Conservation (phyloP, 2,888 invertebrate genomes). For the Macrophya annulata region DNA sequence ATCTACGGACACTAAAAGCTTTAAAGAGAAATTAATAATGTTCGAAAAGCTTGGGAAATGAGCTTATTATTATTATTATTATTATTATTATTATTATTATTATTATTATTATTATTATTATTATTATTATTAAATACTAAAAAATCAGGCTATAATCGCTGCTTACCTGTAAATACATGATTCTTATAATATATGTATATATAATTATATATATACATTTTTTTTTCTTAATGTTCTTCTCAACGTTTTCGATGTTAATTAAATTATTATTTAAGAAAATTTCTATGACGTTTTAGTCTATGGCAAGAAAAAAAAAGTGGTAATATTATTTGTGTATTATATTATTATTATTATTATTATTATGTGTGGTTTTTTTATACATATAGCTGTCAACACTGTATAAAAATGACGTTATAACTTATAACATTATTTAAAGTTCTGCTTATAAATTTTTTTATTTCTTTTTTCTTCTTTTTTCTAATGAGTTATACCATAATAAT, state of each 20-base stretch:
- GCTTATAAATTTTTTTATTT: constrained; percentile 37
- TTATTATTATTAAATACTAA: neutral
- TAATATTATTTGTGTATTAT: constrained; percentile 31
- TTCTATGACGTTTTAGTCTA: constrained; percentile 8
- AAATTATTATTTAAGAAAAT: constrained; percentile 27
- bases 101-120: neutral
- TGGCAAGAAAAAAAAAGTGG: neutral
- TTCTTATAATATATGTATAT: neutral
- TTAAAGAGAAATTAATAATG: constrained; percentile 78
- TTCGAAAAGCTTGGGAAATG: constrained; percentile 77
- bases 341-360: constrained; percentile 9
- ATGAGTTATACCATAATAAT: neutral
- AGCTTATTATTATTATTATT: constrained; percentile 55
- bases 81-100: neutral
- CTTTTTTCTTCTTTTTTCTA: constrained; percentile 32
- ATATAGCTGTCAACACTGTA: neutral
- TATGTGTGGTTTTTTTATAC: neutral
- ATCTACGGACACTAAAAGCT: constrained; percentile 77
- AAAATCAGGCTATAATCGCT: constrained; percentile 43
- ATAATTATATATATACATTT: neutral
- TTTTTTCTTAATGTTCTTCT: neutral
- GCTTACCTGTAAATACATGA: constrained; percentile 32
- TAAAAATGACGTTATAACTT: constrained; percentile 30
- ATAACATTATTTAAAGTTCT: constrained; percentile 31
- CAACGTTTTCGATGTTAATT: constrained; percentile 22